phyloP scores from a whole-genome alignment of 2,113 vertebrate genomes.

The Perognathus longimembris region DNA sequence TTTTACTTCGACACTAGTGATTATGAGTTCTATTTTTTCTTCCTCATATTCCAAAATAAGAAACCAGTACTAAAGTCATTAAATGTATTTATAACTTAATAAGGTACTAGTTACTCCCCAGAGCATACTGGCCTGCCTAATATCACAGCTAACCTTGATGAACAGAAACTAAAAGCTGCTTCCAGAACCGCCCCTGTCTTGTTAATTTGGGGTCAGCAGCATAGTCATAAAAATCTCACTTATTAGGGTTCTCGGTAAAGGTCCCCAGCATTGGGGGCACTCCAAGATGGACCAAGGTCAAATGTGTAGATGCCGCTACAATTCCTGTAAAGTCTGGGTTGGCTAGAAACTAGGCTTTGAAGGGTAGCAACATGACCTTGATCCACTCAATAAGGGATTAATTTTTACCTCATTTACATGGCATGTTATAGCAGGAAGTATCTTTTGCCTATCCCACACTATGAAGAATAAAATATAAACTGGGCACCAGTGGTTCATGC shows the following conservation, averaged over 20 bases:
- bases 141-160: slow-evolving; percentile 66
- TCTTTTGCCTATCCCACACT: slow-evolving; percentile 16
- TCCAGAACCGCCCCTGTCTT: slow-evolving; percentile 29
- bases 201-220: slow-evolving; percentile 55
- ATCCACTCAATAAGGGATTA: background rate
- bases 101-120: slow-evolving; percentile 67
- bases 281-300: background rate
- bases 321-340: background rate
- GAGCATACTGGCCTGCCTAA: slow-evolving; percentile 48
- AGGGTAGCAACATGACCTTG: slow-evolving; percentile 36
- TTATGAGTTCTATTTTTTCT: slow-evolving; percentile 43
- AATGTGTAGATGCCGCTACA: background rate
- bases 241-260: slow-evolving; percentile 49
- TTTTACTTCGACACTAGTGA: slow-evolving; percentile 43
- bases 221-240: slow-evolving; percentile 58
- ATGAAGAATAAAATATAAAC: background rate
- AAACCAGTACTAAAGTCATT: slow-evolving; percentile 64
- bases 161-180: slow-evolving; percentile 36
- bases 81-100: slow-evolving; percentile 82
- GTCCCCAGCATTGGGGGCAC: background rate
- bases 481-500: no score
- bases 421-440: background rate
- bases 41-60: slow-evolving; percentile 67
- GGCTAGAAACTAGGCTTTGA: background rate
- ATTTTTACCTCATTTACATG: background rate